A percentile compares a stretch with the other conserved stretches of the same genome.
Conservation (phyloP, 2,113 vertebrate species). For the Pluvianellus socialis region DNA sequence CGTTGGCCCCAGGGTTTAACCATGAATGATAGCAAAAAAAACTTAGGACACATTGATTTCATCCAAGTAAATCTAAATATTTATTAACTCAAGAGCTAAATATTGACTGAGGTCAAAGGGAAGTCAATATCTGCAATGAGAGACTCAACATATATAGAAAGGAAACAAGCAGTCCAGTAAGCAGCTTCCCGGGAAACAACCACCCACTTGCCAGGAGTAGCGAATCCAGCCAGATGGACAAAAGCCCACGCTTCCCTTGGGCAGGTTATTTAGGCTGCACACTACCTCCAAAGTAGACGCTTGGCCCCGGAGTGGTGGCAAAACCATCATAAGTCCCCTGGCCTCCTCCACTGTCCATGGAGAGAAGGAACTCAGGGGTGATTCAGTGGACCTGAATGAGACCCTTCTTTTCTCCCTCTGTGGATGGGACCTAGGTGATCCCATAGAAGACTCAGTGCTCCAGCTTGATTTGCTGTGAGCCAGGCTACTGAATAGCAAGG, state of each 20-base stretch:
- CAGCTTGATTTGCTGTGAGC: neutral
- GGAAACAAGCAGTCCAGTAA: neutral
- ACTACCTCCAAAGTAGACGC: neutral
- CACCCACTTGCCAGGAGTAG: neutral
- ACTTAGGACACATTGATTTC: neutral
- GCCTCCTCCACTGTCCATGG: neutral
- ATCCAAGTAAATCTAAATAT: neutral
- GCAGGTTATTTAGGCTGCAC: neutral
- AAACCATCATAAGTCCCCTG: neutral
- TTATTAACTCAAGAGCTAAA: conserved; percentile 29
- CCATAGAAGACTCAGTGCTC: neutral
- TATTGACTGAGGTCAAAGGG: conserved; percentile 5
- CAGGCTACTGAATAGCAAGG: neutral
- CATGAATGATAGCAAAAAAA: neutral
- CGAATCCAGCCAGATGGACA: neutral
- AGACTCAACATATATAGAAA: neutral
- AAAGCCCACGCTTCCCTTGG: neutral
- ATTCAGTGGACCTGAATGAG: neutral
- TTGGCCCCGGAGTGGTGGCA: neutral
- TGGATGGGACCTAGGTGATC: neutral
- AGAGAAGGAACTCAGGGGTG: neutral
- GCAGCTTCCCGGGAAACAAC: neutral
- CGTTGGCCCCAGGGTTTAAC: neutral
- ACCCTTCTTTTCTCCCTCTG: neutral
- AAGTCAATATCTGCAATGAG: neutral